Conservation (phyloP, 2,888 invertebrate genomes). For the Polyommatus icarus region DNA sequence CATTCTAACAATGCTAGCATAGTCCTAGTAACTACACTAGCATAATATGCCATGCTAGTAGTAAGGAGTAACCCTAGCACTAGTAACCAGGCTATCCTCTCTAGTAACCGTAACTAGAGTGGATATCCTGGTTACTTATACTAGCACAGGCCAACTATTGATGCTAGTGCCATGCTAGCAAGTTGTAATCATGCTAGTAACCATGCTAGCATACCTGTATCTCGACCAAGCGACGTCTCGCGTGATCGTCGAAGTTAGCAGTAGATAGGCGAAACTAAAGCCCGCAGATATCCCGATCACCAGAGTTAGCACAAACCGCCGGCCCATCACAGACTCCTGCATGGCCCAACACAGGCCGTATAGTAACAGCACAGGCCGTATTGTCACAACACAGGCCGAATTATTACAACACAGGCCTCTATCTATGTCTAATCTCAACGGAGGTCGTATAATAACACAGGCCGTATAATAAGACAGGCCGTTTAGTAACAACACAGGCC, state of each 20-base stretch:
- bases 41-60: too few relatives aligned
- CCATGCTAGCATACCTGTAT: slow-evolving; percentile 69
- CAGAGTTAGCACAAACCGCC: slow-evolving; percentile 85
- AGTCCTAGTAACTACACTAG: neutral
- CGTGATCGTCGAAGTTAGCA: slow-evolving; percentile 80
- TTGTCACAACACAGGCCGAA: too few relatives aligned
- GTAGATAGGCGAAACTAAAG: slow-evolving; percentile 87
- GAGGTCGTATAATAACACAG: too few relatives aligned
- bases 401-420: too few relatives aligned
- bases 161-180: neutral
- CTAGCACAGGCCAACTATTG: too few relatives aligned
- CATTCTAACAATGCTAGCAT: neutral
- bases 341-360: slow-evolving; percentile 41
- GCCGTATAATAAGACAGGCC: too few relatives aligned
- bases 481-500: neutral
- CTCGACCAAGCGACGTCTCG: slow-evolving; percentile 67
- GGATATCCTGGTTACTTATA: too few relatives aligned
- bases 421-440: too few relatives aligned
- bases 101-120: too few relatives aligned
- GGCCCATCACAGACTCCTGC: slow-evolving; percentile 79
- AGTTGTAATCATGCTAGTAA: slow-evolving; percentile 28
- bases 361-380: neutral
- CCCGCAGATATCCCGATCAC: slow-evolving; percentile 87
- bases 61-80: neutral
- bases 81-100: too few relatives aligned